Evolutionary conservation across 2,113 vertebrate genomes (phyloP).

Genomic region (Pseudois nayaur): DNA sequence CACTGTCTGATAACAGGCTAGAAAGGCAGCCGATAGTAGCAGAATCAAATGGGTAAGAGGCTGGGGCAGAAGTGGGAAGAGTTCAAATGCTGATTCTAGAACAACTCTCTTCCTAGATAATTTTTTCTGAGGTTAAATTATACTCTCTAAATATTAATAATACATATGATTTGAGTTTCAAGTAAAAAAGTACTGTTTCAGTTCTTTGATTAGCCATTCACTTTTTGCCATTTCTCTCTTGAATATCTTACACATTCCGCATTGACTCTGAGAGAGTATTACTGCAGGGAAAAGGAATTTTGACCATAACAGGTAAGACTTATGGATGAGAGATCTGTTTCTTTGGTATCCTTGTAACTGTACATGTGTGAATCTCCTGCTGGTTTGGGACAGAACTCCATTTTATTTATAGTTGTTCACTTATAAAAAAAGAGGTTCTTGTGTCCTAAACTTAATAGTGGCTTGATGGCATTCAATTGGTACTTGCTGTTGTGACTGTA

Average conservation of each 20-base stretch:
- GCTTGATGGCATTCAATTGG: not conserved
- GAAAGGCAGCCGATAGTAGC: not conserved
- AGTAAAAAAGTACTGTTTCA: not conserved
- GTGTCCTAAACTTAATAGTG: not conserved
- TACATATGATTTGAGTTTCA: not conserved
- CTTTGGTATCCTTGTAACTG: not conserved
- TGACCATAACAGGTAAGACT: not conserved
- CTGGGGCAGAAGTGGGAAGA: not conserved
- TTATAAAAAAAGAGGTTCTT: not conserved
- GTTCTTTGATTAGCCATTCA: not conserved
- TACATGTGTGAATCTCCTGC: not conserved
- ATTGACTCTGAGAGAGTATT: not conserved
- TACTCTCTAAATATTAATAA: not conserved
- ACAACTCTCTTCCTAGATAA: not conserved
- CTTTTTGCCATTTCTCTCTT: not conserved
- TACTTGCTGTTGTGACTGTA: not conserved
- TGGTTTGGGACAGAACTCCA: not conserved
- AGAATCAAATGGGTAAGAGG: not conserved
- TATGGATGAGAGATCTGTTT: not conserved
- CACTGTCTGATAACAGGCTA: not conserved
- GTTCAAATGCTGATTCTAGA: not conserved
- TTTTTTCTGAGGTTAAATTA: not conserved
- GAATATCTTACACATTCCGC: not conserved
- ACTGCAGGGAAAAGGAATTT: not conserved
- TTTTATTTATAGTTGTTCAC: not conserved